Percentiles rank a stretch among this genome's conserved stretches.
Conservation (phyloP, 2,113 vertebrate genomes). For the Sander vitreus region DNA sequence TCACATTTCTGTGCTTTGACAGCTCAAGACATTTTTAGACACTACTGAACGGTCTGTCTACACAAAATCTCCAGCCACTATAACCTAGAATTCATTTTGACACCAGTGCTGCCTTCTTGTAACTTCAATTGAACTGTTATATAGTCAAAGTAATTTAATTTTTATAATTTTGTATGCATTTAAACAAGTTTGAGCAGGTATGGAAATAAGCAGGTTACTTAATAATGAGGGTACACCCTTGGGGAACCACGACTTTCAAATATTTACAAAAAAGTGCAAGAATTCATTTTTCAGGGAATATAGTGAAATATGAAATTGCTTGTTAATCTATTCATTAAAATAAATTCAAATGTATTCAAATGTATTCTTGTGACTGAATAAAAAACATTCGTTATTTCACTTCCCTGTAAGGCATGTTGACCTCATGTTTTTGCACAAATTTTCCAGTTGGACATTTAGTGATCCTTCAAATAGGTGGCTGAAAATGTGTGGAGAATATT, state of each 20-base stretch:
- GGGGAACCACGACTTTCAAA: not conserved
- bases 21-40: not conserved
- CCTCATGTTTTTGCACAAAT: slow-evolving; percentile 15
- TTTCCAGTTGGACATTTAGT: slow-evolving; percentile 22
- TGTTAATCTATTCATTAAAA: not conserved
- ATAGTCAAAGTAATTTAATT: not conserved
- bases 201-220: not conserved
- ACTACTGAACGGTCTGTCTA: not conserved
- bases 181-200: not conserved
- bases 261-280: not conserved
- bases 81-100: not conserved
- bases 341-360: not conserved
- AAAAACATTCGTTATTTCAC: not conserved
- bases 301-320: not conserved
- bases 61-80: not conserved
- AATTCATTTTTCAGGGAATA: not conserved
- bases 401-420: slow-evolving; percentile 2
- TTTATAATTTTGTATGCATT: not conserved
- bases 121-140: not conserved
- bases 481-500: not conserved
- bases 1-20: not conserved
- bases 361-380: not conserved
- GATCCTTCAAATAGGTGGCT: not conserved
- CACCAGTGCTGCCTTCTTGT: not conserved
- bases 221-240: not conserved